A percentile compares a stretch with the other conserved stretches of the same genome.
phyloP scores from a whole-genome alignment of 1,140 invertebrate species.

The Cyphomyrmex costatus region DNA sequence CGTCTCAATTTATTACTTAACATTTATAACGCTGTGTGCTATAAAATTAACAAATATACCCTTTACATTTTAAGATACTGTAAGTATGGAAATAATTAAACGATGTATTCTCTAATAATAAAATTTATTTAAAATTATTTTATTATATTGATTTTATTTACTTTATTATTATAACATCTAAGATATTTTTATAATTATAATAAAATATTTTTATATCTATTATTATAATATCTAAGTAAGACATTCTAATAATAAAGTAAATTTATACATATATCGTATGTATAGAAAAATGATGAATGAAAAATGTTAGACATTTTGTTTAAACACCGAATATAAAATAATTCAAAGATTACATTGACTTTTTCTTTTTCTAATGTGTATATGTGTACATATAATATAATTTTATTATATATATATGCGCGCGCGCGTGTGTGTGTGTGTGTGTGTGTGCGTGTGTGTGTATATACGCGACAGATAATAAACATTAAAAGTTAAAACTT shows the following conservation, averaged over 20 bases:
- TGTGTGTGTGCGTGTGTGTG: too few relatives aligned
- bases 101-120: not conserved
- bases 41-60: not conserved
- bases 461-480: not conserved
- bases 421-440: too few relatives aligned
- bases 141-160: too few relatives aligned
- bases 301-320: not conserved
- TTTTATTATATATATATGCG: not conserved
- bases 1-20: constrained; percentile 10
- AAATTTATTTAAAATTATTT: not conserved
- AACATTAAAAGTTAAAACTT: not conserved
- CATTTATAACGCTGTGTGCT: not conserved
- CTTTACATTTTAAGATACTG: not conserved
- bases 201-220: too few relatives aligned
- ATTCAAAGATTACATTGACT: not conserved
- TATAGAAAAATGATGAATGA: not conserved
- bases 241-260: not conserved
- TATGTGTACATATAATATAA: too few relatives aligned
- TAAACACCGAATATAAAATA: not conserved
- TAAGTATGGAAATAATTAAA: not conserved
- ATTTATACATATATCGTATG: not conserved
- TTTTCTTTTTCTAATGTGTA: not conserved
- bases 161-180: too few relatives aligned
- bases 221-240: too few relatives aligned
- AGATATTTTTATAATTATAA: too few relatives aligned